Conservation (phyloP, 2,797 vertebrate species). For the Uromys caudimaculatus region DNA sequence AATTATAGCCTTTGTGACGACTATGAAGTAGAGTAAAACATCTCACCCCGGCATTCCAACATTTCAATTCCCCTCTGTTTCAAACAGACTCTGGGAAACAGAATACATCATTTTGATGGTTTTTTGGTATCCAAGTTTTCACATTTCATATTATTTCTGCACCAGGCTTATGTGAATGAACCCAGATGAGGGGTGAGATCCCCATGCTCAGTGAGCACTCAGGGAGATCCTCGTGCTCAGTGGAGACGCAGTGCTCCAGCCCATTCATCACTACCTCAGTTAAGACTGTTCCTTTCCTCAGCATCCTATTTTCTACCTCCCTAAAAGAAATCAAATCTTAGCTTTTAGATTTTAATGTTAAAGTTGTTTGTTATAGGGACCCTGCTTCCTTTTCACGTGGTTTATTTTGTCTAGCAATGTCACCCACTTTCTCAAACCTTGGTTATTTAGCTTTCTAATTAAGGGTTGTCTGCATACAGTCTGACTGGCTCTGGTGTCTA, state of each 20-base stretch:
- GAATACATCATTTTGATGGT: background rate
- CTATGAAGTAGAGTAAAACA: slow-evolving; percentile 5
- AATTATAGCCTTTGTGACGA: background rate
- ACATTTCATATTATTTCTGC: background rate
- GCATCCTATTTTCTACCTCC: background rate
- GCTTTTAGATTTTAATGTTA: background rate
- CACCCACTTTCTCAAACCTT: background rate
- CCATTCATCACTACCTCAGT: background rate
- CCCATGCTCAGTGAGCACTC: background rate
- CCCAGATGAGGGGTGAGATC: background rate
- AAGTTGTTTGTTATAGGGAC: too few relatives aligned
- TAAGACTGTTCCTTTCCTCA: background rate
- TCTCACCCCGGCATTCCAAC: background rate
- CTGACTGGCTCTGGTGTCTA: slow-evolving; percentile 37
- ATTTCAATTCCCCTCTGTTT: background rate
- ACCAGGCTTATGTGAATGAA: background rate
- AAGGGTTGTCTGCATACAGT: slow-evolving; percentile 25
- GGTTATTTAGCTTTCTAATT: slow-evolving; percentile 74
- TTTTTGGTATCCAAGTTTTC: background rate
- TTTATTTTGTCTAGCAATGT: slow-evolving; percentile 6
- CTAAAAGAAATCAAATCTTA: background rate
- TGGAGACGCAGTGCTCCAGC: background rate
- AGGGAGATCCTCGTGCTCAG: background rate
- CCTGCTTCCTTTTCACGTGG: background rate
- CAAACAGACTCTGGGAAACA: background rate